Percentiles rank a stretch among this genome's conserved stretches.
Evolutionary conservation across 2,888 invertebrate species (phyloP).

Genomic region (Lithophane ornitopus): DNA sequence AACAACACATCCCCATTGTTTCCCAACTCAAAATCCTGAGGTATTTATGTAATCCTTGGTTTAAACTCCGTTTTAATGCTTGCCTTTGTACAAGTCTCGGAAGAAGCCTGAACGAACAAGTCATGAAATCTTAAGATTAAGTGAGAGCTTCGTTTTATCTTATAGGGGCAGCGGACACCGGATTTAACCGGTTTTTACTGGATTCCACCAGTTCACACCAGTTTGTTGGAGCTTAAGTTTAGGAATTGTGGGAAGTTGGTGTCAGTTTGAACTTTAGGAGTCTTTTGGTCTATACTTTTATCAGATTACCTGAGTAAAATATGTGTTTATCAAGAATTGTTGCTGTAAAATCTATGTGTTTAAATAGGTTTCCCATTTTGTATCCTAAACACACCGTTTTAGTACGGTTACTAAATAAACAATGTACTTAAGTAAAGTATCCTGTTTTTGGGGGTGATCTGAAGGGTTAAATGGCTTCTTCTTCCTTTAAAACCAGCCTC

Average conservation of each 20-base stretch:
- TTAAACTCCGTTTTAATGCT: slow-evolving; percentile 74
- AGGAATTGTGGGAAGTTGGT: slow-evolving; percentile 49
- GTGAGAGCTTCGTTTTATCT: slow-evolving; percentile 69
- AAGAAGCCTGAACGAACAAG: slow-evolving; percentile 63
- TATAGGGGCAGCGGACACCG: slow-evolving; percentile 65
- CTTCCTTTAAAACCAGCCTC: not conserved
- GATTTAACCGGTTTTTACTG: slow-evolving; percentile 55
- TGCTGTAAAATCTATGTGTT: slow-evolving; percentile 4
- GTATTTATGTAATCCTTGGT: slow-evolving; percentile 60
- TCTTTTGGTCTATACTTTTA: slow-evolving; percentile 35
- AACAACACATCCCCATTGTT: slow-evolving; percentile 36
- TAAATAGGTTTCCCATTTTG: slow-evolving; percentile 3
- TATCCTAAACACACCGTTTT: slow-evolving; percentile 36
- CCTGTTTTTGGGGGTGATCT: slow-evolving; percentile 18
- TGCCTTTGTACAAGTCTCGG: slow-evolving; percentile 69
- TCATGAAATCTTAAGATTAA: slow-evolving; percentile 75
- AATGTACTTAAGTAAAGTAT: slow-evolving; percentile 27
- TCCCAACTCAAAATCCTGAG: slow-evolving; percentile 39
- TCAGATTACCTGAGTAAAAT: slow-evolving; percentile 41
- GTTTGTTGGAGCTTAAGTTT: slow-evolving; percentile 58
- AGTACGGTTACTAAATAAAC: slow-evolving; percentile 39
- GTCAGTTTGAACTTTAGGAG: slow-evolving; percentile 31
- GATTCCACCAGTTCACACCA: slow-evolving; percentile 54
- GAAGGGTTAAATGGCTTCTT: slow-evolving; percentile 37
- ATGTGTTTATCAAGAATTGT: slow-evolving; percentile 15